Evolutionary conservation across 2,113 vertebrate species (phyloP).

Genomic region (Fulica atra): DNA sequence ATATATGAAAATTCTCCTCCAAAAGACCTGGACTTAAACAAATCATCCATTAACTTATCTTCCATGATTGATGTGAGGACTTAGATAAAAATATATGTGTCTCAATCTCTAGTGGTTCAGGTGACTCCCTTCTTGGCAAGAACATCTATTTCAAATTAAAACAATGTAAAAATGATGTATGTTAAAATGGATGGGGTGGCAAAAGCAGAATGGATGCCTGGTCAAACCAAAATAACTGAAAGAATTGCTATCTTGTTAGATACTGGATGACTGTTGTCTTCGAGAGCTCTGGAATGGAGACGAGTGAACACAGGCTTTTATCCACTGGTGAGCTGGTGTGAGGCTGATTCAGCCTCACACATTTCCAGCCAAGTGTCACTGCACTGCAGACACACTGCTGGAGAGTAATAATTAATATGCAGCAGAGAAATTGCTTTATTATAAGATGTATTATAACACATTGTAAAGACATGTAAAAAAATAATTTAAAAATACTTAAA

Average conservation of each 20-base stretch:
- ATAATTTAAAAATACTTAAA: slow-evolving; percentile 40
- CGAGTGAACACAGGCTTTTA: not conserved
- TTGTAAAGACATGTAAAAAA: slow-evolving; percentile 39
- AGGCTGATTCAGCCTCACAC: not conserved
- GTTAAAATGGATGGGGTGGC: not conserved
- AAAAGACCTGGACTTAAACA: not conserved
- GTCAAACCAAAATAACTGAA: not conserved
- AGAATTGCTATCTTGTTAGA: not conserved
- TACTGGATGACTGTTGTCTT: not conserved
- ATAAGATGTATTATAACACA: not conserved
- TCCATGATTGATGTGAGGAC: not conserved
- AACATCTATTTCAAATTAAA: not conserved
- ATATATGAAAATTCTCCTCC: not conserved
- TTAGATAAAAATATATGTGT: not conserved
- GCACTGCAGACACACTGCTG: not conserved
- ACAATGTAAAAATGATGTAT: not conserved
- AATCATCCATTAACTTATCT: not conserved
- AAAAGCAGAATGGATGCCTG: not conserved
- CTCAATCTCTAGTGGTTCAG: not conserved
- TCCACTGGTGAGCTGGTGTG: not conserved
- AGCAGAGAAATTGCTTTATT: slow-evolving; percentile 25
- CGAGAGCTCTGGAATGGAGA: not conserved
- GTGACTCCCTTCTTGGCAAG: not conserved
- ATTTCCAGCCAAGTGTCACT: not conserved
- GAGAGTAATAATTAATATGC: not conserved